phyloP scores from a whole-genome alignment of 92 coral and sea anemone species.

The Phenganax subtilis region DNA sequence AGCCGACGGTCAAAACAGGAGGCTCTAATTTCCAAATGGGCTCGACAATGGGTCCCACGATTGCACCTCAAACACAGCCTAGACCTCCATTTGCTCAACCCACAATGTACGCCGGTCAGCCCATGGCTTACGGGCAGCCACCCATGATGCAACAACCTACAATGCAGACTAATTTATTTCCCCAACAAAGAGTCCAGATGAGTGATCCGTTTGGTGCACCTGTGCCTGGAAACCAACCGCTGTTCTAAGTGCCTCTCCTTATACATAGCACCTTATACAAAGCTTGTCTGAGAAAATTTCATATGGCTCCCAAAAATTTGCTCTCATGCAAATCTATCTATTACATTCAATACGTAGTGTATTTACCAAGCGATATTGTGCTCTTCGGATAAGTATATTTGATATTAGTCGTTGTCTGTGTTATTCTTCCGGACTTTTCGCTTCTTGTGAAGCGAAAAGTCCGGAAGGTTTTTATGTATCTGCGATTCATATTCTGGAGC shows the following conservation, averaged over 20 bases:
- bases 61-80: slow-evolving; percentile 40
- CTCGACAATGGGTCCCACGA: slow-evolving; percentile 56
- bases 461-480: no score
- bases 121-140: slow-evolving; percentile 40
- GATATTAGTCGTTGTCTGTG: no score
- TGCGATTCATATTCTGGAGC: no score
- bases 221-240: slow-evolving; percentile 27
- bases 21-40: slow-evolving; percentile 90
- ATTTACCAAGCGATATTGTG: no score
- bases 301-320: no score
- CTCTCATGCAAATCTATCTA: no score
- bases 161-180: slow-evolving; percentile 54
- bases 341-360: no score
- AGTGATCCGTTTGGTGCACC: slow-evolving; percentile 35
- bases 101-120: slow-evolving; percentile 51
- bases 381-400: no score
- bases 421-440: no score
- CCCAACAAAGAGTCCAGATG: slow-evolving; percentile 53
- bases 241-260: not conserved
- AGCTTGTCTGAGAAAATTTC: no score
- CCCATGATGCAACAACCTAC: slow-evolving; percentile 60
- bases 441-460: no score
- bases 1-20: slow-evolving; percentile 88
- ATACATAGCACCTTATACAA: no score
- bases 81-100: slow-evolving; percentile 60